Base-by-base conservation (phyloP, 1,140 invertebrate genomes). In the Lepidurus arcticus region DNA sequence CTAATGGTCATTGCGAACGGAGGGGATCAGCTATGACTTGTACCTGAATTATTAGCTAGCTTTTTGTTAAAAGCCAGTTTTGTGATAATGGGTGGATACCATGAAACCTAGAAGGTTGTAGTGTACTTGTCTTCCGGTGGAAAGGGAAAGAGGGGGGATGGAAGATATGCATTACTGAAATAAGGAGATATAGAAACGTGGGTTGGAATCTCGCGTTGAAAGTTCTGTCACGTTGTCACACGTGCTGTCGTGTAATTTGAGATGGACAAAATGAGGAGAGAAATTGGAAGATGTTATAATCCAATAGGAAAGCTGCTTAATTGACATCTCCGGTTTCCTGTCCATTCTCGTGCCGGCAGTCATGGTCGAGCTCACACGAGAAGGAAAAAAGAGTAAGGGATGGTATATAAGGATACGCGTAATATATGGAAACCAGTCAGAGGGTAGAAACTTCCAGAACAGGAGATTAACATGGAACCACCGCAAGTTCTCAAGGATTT, bases 401-500 rank as follows among this genome's bases (percentile, higher is more conserved):
- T 0, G 53, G 53, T 65, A 65, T 21, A 65, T 65, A 65, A 65
- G 53, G 53, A 65, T n/a, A 65, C n/a, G 1, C 53, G 53, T 21
- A 7, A 65, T 65, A 13, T 16, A n/a, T 16, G 2, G 16, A 7
- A 65, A n/a, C 21, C 53, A 65, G 16, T 65, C 53, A 21, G 7
- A 16, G 53, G 16, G 9, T 21, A 9, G 34, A 34, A 34, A 4
- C 34, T 34, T 4, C 2, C 3, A n/a, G 13, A 7, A 65, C 0
- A 65, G 13, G 13, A 65, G n/a, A 9, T n/a, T 65, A 65, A 16
- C 53, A 65, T 65, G 53, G 53, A 65, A 65, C 16, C 53, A 1
- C 53, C 53, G 21, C 9, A 13, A 65, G 53, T 16, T 65, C 2
- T 16, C 9, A 1, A 65, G 21, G 34, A 84, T 4, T 83, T 87